Base-by-base conservation (phyloP, 2,888 invertebrate species). In the Heliconius ethilla region DNA sequence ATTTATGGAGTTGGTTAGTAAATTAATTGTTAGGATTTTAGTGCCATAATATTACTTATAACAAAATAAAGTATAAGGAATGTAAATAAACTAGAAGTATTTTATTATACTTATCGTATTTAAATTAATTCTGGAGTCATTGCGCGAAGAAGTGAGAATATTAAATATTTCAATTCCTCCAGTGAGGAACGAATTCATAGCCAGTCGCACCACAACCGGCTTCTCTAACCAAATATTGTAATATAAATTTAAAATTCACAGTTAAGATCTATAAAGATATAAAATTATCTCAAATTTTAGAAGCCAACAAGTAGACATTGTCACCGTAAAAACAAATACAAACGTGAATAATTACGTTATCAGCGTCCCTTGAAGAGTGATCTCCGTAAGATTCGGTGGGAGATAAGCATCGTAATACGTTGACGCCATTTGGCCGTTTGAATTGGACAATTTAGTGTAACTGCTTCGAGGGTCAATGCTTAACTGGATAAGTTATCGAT, bases 381-480 rank as follows among this genome's bases (percentile, higher is more conserved):
- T 91, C 88, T 87, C 89, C 89, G 89, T 85, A 86, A 91, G 92
- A 92, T 92, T 89, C 86, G 87, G 87, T 87, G 83, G 81, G 82
- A 85, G 93, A 94, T 93, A 92, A 91, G 89, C 82, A 89, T 90
- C 90, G 84, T 88, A 87, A 89, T 90, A 87, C 88, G 89, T 91
- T 90, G 91, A 91, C 90, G 92, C 91, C 93, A 91, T 93, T 92
- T 92, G 92, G 91, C 88, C 87, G 87, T 87, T 89, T 88, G 87
- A 87, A 90, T 92, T 92, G 91, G 89, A 91, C 91, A 91, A 91
- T 93, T 93, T 91, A 92, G 91, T 82, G 89, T 89, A 88, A 88
- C 87, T 89, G 87, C 85, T 86, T 86, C 85, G 88, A 88, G 90
- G 91, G 89, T 88, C 88, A 89, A 89, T 90, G 89, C 88, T 91